phyloP scores from a whole-genome alignment of 2,113 vertebrate genomes.

The Daboia siamensis region DNA sequence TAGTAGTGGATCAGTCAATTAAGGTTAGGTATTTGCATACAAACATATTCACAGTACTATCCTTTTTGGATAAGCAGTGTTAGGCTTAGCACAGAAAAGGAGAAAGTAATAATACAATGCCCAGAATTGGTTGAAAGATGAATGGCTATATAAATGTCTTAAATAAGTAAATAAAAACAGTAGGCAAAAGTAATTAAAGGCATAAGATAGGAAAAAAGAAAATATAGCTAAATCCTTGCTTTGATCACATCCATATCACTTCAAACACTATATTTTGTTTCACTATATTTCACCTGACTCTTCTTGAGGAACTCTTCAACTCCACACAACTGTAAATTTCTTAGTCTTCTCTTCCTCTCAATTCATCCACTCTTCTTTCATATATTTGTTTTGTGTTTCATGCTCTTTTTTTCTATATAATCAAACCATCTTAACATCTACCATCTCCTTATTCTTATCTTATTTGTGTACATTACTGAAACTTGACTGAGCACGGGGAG shows the following conservation, averaged over 20 bases:
- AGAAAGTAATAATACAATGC: not conserved
- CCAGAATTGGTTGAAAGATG: not conserved
- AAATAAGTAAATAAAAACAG: not conserved
- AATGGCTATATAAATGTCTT: not conserved
- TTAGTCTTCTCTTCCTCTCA: not conserved
- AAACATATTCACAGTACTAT: not conserved
- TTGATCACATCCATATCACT: not conserved
- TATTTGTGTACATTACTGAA: not conserved
- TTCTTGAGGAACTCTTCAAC: not conserved
- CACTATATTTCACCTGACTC: not conserved
- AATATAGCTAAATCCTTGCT: not conserved
- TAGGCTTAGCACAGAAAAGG: not conserved
- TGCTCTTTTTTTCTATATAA: not conserved
- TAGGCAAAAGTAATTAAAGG: not conserved
- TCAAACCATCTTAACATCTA: not conserved
- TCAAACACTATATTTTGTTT: not conserved
- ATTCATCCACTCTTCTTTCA: not conserved
- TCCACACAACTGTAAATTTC: not conserved
- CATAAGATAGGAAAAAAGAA: not conserved
- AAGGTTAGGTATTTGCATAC: not conserved
- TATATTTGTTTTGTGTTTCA: not conserved
- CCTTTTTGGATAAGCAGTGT: not conserved
- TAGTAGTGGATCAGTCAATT: not conserved
- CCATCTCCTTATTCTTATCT: not conserved
- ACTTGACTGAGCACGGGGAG: not conserved